Conservation (phyloP, 2,113 vertebrate genomes). For the Toxotes chatareus region DNA sequence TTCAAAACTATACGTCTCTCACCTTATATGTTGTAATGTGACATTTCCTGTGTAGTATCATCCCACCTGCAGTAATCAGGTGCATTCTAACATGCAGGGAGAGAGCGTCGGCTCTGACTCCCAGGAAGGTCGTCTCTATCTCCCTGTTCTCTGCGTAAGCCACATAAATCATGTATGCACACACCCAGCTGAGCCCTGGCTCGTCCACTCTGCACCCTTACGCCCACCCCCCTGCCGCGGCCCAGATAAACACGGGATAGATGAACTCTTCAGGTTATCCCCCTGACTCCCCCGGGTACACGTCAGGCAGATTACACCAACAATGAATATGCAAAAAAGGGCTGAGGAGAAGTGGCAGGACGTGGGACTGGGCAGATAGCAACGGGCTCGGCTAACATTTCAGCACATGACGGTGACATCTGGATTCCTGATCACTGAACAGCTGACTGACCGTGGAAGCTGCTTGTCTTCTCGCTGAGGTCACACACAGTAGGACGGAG, state of each 20-base stretch:
- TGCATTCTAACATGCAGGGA: conserved; percentile 19
- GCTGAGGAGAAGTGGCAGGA: conserved; percentile 39
- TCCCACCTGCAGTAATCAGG: conserved; percentile 28
- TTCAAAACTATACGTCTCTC: conserved; percentile 9
- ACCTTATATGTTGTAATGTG: not conserved
- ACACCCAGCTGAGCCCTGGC: conserved; percentile 74
- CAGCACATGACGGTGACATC: conserved; percentile 67
- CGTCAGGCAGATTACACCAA: conserved; percentile 73
- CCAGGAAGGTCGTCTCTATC: conserved; percentile 62
- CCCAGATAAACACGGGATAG: conserved; percentile 74
- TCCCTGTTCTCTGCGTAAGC: conserved; percentile 60
- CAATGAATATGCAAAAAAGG: conserved; percentile 77
- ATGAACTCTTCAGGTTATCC: conserved; percentile 82
- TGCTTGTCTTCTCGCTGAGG: conserved; percentile 62
- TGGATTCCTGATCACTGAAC: conserved; percentile 60
- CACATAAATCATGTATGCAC: conserved; percentile 84
- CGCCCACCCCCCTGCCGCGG: conserved; percentile 57
- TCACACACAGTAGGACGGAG: conserved; percentile 20
- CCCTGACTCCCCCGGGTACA: conserved; percentile 65
- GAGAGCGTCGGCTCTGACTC: conserved; percentile 41
- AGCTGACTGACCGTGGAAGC: conserved; percentile 53
- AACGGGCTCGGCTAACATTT: conserved; percentile 59
- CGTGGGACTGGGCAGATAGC: conserved; percentile 39
- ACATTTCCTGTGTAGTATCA: conserved; percentile 14
- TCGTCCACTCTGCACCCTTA: conserved; percentile 62